Base-by-base conservation (phyloP, 2,888 invertebrate genomes). In the Campoplex nolae region DNA sequence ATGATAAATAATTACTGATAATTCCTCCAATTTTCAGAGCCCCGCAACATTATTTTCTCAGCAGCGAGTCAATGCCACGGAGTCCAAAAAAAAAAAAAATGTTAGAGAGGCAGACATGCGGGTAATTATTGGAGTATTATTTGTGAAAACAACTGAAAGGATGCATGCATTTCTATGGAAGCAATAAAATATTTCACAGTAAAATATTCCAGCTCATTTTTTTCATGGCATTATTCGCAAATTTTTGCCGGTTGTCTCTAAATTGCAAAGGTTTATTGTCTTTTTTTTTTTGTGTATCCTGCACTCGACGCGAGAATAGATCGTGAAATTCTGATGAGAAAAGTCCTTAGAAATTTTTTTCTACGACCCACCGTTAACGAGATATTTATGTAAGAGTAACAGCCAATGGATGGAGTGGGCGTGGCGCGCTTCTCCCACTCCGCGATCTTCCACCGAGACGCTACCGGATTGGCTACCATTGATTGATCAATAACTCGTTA, bases 1-100 rank as follows among this genome's bases (percentile, higher is more conserved):
- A 56, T n/a, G 23, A 23, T 38, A 74, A 58, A 74, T 74, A 56
- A 74, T 76, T 76, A 18, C 54, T 48, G 35, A 56, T 68, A 70
- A 70, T 74, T 74, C 58, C 38, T 42, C 56, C 74, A 56, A 56
- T 56, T 42, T 56, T 1, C 11, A 32, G 32, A 62, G 62, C 62
- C 28, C 32, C 62, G 4, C 62, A 62, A 62, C 32, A 13, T 62
- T 62, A 62, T 62, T 62, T 28, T 62, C 32, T 32, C 62, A 16
- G 32, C 16, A 16, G 62, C 62, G 62, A 62, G 62, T 58, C 32
- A 32, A 32, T 16, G 32, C 16, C 16, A 32, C 32, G 62, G 62
- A 62, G 62, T 32, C 62, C 16, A 62, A 62, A 58, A 62, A 62
- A 62, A 62, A 58, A 62, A 62, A 62, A 62, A 32, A 38, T 6